A percentile compares a stretch with the other conserved stretches of the same genome.
These are phyloP conservation scores for Stenopsyche tienmushanensis DNA, from an alignment of 1,140 invertebrate genomes.

Conservation along the genomic window DNA sequence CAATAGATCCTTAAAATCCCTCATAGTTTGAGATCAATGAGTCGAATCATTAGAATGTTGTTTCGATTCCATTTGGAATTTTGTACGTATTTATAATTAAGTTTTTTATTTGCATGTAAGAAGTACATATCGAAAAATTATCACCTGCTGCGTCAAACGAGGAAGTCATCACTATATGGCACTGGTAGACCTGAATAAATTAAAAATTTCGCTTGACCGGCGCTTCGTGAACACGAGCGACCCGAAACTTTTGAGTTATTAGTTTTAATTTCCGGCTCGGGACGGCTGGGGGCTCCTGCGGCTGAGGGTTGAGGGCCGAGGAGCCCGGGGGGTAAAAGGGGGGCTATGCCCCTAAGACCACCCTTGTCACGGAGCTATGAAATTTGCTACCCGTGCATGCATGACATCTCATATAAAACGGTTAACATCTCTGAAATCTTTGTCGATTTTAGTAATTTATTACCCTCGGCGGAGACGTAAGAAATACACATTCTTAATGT, in stretches of 20 bases:
- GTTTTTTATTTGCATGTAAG: too few species aligned
- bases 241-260: constrained; percentile 59
- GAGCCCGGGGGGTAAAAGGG: neutral
- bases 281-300: constrained; percentile 43
- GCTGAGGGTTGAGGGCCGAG: neutral
- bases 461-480: too few species aligned
- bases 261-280: constrained; percentile 58
- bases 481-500: too few species aligned
- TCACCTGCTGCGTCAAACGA: constrained; percentile 5
- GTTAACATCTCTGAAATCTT: too few species aligned
- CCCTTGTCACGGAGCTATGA: neutral
- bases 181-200: constrained; percentile 10
- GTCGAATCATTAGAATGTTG: too few species aligned
- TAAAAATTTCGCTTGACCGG: constrained; percentile 27
- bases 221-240: constrained; percentile 27
- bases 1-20: too few species aligned
- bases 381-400: neutral
- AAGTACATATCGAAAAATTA: constrained; percentile 11
- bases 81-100: too few species aligned
- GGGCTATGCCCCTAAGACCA: neutral
- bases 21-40: too few species aligned
- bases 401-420: neutral
- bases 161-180: constrained; percentile 11
- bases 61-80: too few species aligned
- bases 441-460: too few species aligned